These are phyloP conservation scores for Phallusia fumigata DNA, from an alignment of 23 tunicate species.

Conservation along the genomic window DNA sequence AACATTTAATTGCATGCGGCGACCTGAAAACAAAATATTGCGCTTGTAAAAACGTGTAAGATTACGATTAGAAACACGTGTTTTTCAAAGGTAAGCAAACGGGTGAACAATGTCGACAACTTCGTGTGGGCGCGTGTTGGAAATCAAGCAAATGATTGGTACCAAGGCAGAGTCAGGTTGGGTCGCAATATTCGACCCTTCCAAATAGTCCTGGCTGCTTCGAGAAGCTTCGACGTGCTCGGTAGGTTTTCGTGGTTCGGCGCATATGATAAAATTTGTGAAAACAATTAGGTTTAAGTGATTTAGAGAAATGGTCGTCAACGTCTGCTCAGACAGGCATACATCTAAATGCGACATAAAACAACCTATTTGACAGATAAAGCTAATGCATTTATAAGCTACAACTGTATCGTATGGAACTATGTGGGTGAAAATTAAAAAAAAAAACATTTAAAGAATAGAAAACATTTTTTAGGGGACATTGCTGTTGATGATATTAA, in stretches of 20 bases:
- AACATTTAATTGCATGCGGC: not conserved
- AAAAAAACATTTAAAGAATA: too few species aligned
- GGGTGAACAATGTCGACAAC: slow-evolving; percentile 59
- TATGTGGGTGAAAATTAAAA: too few species aligned
- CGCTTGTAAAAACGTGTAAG: not conserved
- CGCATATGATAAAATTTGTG: too few species aligned
- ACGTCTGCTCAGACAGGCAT: too few species aligned
- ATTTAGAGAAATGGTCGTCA: too few species aligned
- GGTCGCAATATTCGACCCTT: slow-evolving; percentile 73
- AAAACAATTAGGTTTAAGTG: too few species aligned
- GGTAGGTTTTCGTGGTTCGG: slow-evolving; percentile 22
- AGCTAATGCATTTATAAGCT: too few species aligned
- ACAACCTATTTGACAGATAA: too few species aligned
- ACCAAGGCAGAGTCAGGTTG: slow-evolving; percentile 47
- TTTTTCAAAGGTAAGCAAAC: slow-evolving; percentile 60
- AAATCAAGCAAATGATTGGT: slow-evolving; percentile 70
- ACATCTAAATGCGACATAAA: too few species aligned
- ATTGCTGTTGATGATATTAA: slow-evolving; percentile 88
- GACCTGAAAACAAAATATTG: too few species aligned
- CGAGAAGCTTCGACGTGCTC: slow-evolving; percentile 77
- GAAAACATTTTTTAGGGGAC: slow-evolving; percentile 78
- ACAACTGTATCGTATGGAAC: too few species aligned
- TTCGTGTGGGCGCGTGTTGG: slow-evolving; percentile 62
- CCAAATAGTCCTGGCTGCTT: slow-evolving; percentile 68
- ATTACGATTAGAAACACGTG: not conserved